Evolutionary conservation across 2,888 invertebrate species (phyloP).

Genomic region (Drosophila ezoana): DNA sequence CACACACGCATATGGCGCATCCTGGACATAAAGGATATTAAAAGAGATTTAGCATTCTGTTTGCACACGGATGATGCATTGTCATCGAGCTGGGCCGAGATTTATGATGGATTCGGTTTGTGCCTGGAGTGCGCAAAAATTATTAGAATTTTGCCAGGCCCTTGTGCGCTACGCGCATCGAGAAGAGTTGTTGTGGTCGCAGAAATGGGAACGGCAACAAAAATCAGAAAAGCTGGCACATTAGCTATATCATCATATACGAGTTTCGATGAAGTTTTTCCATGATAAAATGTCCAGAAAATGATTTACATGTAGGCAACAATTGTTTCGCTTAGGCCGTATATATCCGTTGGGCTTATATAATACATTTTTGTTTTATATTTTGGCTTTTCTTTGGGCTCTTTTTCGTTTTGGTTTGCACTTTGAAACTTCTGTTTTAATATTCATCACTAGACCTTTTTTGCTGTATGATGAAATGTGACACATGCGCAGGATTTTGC

Average conservation of each 20-base stretch:
- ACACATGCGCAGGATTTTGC: slow-evolving; percentile 77
- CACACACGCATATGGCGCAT: slow-evolving; percentile 76
- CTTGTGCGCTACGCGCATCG: slow-evolving; percentile 51
- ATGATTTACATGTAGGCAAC: slow-evolving; percentile 11
- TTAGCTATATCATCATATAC: slow-evolving; percentile 1
- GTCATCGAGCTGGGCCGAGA: slow-evolving; percentile 83
- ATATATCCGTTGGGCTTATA: slow-evolving; percentile 16
- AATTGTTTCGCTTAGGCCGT: slow-evolving; percentile 16
- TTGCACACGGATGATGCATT: slow-evolving; percentile 84
- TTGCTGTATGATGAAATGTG: slow-evolving; percentile 60
- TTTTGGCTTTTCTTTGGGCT: slow-evolving; percentile 23
- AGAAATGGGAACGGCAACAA: neutral
- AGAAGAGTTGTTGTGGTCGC: slow-evolving; percentile 22
- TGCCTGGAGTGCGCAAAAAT: slow-evolving; percentile 79
- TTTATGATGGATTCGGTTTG: slow-evolving; percentile 82
- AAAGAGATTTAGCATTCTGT: slow-evolving; percentile 82
- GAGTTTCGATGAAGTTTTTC: neutral
- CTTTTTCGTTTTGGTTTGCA: slow-evolving; percentile 44
- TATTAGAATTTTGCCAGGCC: slow-evolving; percentile 72
- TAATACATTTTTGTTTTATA: slow-evolving; percentile 21
- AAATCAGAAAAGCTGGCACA: slow-evolving; percentile 11
- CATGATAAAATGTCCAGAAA: neutral
- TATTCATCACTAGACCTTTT: slow-evolving; percentile 60
- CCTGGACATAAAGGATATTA: slow-evolving; percentile 81
- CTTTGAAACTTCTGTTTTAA: slow-evolving; percentile 70